A percentile compares a stretch with the other conserved stretches of the same genome.
Conservation (phyloP, 2,888 invertebrate genomes). For the Nemoura dubitans region DNA sequence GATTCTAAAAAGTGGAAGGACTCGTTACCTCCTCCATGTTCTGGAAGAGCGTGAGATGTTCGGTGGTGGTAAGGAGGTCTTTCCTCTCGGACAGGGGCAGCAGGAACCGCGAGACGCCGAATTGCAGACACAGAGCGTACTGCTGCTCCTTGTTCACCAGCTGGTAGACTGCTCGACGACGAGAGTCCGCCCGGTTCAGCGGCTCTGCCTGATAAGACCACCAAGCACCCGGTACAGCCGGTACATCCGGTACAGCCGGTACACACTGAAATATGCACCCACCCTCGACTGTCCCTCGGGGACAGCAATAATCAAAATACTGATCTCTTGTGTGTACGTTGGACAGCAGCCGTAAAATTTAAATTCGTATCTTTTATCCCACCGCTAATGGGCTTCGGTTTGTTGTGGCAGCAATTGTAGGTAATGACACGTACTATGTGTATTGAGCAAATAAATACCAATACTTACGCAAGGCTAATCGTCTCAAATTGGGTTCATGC, state of each 20-base stretch:
- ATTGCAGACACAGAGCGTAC: slow-evolving; percentile 79
- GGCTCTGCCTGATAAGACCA: slow-evolving; percentile 47
- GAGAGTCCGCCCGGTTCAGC: slow-evolving; percentile 62
- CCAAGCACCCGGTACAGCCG: slow-evolving; percentile 18
- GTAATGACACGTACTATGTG: no score
- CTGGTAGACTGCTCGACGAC: slow-evolving; percentile 78
- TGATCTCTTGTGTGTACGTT: no score
- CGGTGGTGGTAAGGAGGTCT: slow-evolving; percentile 78
- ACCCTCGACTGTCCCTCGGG: no score
- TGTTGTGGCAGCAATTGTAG: no score
- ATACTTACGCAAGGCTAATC: no score
- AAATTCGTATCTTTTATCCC: no score
- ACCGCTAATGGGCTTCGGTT: no score
- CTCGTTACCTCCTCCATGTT: slow-evolving; percentile 80
- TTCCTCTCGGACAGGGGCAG: slow-evolving; percentile 77
- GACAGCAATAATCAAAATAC: no score
- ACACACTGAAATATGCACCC: no score
- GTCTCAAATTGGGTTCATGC: no score
- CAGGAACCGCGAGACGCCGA: slow-evolving; percentile 80
- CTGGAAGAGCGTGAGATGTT: slow-evolving; percentile 83
- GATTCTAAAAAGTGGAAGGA: background rate
- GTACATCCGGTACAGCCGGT: slow-evolving; percentile 50
- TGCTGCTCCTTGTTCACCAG: slow-evolving; percentile 81
- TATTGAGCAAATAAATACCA: no score
- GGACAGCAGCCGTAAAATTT: no score